Conservation (phyloP, 2,797 vertebrate species). For the Bovichtus diacanthus region DNA sequence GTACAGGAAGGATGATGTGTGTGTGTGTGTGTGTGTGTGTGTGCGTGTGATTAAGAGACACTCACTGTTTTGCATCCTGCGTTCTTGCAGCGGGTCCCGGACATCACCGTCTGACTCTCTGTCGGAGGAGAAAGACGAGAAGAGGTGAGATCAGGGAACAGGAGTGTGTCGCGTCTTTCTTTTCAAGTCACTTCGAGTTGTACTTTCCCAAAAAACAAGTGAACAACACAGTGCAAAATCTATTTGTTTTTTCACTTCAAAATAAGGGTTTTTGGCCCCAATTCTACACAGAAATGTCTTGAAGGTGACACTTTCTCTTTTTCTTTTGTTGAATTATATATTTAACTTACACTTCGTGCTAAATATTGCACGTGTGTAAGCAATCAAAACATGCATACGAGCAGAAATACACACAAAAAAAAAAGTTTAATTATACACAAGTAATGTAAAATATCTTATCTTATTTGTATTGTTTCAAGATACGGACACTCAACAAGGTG, state of each 20-base stretch:
- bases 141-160: neutral
- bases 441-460: neutral
- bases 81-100: slow-evolving; percentile 91
- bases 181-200: no score
- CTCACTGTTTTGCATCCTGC: slow-evolving; percentile 91
- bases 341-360: neutral
- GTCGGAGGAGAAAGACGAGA: slow-evolving; percentile 33
- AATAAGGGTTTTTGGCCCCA: neutral
- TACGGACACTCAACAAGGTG: neutral
- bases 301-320: neutral
- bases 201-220: neutral
- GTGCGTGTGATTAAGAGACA: slow-evolving; percentile 41
- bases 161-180: no score
- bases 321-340: no score
- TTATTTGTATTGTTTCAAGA: neutral
- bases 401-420: neutral
- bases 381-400: neutral
- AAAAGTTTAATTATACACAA: neutral
- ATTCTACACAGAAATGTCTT: neutral
- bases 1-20: neutral
- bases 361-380: neutral
- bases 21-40: neutral
- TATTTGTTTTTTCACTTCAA: neutral
- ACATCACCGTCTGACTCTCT: slow-evolving; percentile 73
- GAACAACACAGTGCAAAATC: neutral